Percentiles rank a stretch among this genome's conserved stretches.
Conservation (phyloP, 2,888 invertebrate species). For the Drosophila kanekoi region DNA sequence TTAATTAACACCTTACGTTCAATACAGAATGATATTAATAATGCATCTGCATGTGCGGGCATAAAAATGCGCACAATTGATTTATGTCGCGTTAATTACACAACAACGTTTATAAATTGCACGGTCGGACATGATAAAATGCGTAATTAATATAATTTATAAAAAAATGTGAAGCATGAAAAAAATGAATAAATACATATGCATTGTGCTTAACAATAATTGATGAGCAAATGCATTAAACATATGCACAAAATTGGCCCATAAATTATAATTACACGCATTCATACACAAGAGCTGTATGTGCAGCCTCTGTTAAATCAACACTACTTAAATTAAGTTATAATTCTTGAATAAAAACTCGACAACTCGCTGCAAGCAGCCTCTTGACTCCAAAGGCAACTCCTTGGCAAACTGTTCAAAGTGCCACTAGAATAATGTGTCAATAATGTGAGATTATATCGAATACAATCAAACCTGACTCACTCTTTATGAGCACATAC, state of each 20-base stretch:
- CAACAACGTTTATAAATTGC: constrained; percentile 34
- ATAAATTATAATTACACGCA: constrained; percentile 36
- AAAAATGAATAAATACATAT: constrained; percentile 20
- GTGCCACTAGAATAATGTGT: constrained; percentile 61
- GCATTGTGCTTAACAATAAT: constrained; percentile 46
- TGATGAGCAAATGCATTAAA: constrained; percentile 42
- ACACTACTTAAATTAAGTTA: background rate
- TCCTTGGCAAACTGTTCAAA: constrained; percentile 28
- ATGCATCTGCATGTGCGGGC: no score
- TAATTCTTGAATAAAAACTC: constrained; percentile 1
- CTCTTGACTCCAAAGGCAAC: background rate
- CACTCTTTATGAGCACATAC: constrained; percentile 13
- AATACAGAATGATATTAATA: no score
- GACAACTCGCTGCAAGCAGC: background rate
- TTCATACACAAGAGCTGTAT: constrained; percentile 6
- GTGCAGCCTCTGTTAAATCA: background rate
- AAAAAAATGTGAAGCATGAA: constrained; percentile 20
- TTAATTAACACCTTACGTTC: constrained; percentile 57
- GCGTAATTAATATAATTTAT: constrained; percentile 66
- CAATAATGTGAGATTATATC: constrained; percentile 72
- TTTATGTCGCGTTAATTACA: constrained; percentile 65
- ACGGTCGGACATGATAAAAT: constrained; percentile 33
- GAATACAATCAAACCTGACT: constrained; percentile 47
- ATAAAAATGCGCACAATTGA: constrained; percentile 43
- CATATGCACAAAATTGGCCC: constrained; percentile 50